Percentiles rank a stretch among this genome's conserved stretches.
phyloP scores from a whole-genome alignment of 2,888 invertebrate genomes.

The Diplolepis rosae region DNA sequence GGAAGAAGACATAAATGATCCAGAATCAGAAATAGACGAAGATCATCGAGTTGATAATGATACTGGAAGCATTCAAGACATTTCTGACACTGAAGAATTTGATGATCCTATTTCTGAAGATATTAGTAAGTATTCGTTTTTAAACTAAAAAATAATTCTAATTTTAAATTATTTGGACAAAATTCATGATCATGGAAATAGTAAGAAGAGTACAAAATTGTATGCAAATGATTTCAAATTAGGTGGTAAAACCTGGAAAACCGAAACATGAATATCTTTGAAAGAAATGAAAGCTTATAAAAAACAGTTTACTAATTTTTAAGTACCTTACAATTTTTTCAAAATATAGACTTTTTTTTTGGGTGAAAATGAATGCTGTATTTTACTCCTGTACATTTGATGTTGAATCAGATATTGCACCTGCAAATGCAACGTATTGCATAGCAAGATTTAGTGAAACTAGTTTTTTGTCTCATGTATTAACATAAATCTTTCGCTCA shows the following conservation, averaged over 20 bases:
- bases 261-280: no score
- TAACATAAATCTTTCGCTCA: neutral
- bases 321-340: no score
- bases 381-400: neutral
- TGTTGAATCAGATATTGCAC: neutral
- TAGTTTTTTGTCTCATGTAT: neutral
- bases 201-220: no score
- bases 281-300: no score
- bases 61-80: conserved; percentile 67
- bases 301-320: no score
- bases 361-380: neutral
- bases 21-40: conserved; percentile 47
- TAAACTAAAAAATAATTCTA: no score
- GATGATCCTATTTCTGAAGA: conserved; percentile 64
- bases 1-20: conserved; percentile 44
- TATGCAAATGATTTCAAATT: no score
- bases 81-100: conserved; percentile 66
- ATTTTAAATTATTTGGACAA: no score
- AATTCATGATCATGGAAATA: no score
- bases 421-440: neutral
- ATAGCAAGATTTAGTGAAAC: neutral
- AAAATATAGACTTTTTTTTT: no score
- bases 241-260: no score
- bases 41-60: conserved; percentile 60
- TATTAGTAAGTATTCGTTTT: conserved; percentile 49